Evolutionary conservation across 2,113 vertebrate genomes (phyloP).

Genomic region (Pomatorhinus ruficollis): DNA sequence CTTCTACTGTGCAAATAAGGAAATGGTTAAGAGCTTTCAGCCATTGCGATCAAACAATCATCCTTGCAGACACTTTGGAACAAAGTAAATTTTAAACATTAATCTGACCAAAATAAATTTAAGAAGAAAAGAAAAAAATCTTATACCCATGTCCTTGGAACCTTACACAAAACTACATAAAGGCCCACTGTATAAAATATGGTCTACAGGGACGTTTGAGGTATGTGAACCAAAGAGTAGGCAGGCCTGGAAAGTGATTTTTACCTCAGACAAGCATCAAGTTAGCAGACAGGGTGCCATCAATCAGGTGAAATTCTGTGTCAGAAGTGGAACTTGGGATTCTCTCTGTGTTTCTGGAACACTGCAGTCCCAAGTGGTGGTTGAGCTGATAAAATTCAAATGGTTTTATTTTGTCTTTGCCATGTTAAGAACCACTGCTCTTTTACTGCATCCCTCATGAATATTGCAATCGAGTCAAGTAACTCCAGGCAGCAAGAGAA

Average conservation of each 20-base stretch:
- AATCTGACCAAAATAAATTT: slow-evolving; percentile 8
- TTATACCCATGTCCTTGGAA: background rate
- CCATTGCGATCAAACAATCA: background rate
- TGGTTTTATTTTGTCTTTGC: background rate
- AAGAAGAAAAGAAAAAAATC: background rate
- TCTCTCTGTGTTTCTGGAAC: slow-evolving; percentile 8
- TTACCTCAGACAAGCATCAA: slow-evolving; percentile 55
- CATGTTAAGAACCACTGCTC: background rate
- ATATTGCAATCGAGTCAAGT: background rate
- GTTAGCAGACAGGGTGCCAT: slow-evolving; percentile 19
- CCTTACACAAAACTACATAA: background rate
- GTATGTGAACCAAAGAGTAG: slow-evolving; percentile 43
- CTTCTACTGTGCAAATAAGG: background rate
- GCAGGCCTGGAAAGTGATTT: slow-evolving; percentile 38
- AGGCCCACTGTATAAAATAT: slow-evolving; percentile 38
- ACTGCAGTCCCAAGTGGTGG: background rate
- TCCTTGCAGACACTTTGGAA: slow-evolving; percentile 38
- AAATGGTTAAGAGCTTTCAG: slow-evolving; percentile 27
- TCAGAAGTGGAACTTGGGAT: slow-evolving; percentile 50
- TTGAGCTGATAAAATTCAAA: background rate
- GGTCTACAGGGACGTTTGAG: slow-evolving; percentile 26
- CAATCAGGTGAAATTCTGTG: slow-evolving; percentile 55
- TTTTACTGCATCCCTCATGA: background rate
- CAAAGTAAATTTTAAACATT: slow-evolving; percentile 59
- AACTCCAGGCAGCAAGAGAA: background rate